Base-by-base conservation (phyloP, 2,888 invertebrate genomes). In the Rhynchonema sp. region DNA sequence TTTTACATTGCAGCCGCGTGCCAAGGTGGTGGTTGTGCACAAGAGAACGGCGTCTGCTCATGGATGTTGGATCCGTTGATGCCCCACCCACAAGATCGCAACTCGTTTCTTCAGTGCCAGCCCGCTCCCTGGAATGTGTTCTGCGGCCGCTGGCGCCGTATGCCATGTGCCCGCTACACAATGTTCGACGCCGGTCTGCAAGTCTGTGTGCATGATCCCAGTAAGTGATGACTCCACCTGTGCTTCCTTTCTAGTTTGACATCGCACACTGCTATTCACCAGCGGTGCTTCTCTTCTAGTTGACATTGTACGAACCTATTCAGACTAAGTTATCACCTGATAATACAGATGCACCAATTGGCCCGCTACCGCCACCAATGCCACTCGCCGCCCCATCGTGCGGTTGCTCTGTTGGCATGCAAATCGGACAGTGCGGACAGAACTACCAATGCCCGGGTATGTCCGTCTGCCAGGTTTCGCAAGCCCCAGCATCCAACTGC, bases 21-120 rank as follows among this genome's bases (percentile, higher is more conserved):
- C 62, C 61, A 61, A 55, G 69, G 68, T 62, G 66, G 66, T 25
- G 62, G 64, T 60, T 68, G 68, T 56, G 71, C 70, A n/a, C 67
- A 67, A 46, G 70, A 70, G 62, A 67, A 69, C 61, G 69, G 69
- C 57, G 67, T 72, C 63, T 72, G 72, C 67, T 70, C 70, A 26
- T 72, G 72, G 72, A 72, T 72, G 72, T 61, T 72, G 56, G 72
- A 70, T 61, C 72, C 72, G 29, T 64, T 72, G 61, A 70, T 69
- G 60, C 62, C 65, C 46, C 67, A 69, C 59, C 68, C 71, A 49
- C 66, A 68, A 60, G 65, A 66, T 52, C 61, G 61, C 28, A 63
- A 65, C 56, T 68, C 65, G 62, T 69, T 64, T 64, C 66, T 69
- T 55, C 69, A 69, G 62, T 69, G 70, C 62, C 69, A 69, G 61